Evolutionary conservation across 2,888 invertebrate species (phyloP).

Genomic region (Trissonchulus sp.): DNA sequence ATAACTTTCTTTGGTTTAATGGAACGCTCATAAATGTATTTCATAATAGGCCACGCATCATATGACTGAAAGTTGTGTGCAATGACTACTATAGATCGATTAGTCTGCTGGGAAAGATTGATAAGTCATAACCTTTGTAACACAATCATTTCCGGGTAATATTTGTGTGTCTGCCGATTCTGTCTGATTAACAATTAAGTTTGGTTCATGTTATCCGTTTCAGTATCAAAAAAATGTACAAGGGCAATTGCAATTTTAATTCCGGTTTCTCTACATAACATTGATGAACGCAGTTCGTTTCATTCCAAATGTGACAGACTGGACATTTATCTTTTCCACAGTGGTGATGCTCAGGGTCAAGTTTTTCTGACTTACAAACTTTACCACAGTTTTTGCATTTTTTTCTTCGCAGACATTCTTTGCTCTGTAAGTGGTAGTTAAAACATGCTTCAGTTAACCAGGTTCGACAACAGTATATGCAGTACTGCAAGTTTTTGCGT

Average conservation of each 20-base stretch:
- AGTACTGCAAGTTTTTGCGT: not conserved
- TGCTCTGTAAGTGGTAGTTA: not conserved
- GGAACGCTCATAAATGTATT: not conserved
- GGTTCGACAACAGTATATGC: not conserved
- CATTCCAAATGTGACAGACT: not conserved
- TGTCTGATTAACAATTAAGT: no score
- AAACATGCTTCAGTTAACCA: not conserved
- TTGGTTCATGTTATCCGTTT: no score
- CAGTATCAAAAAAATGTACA: not conserved
- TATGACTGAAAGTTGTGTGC: not conserved
- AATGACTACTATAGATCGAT: not conserved
- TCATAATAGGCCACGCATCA: constrained; percentile 3
- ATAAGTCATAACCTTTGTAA: constrained; percentile 13
- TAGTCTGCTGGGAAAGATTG: not conserved
- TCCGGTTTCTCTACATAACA: not conserved
- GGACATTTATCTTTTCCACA: not conserved
- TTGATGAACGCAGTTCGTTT: not conserved
- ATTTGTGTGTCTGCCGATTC: not conserved
- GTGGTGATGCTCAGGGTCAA: not conserved
- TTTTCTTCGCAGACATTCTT: not conserved
- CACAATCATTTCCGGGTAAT: not conserved
- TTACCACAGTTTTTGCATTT: not conserved
- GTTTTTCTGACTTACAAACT: not conserved
- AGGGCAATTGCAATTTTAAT: not conserved
- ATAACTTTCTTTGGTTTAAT: not conserved